Base-by-base conservation (phyloP, 1,140 invertebrate species). In the Brachionus rubens region DNA sequence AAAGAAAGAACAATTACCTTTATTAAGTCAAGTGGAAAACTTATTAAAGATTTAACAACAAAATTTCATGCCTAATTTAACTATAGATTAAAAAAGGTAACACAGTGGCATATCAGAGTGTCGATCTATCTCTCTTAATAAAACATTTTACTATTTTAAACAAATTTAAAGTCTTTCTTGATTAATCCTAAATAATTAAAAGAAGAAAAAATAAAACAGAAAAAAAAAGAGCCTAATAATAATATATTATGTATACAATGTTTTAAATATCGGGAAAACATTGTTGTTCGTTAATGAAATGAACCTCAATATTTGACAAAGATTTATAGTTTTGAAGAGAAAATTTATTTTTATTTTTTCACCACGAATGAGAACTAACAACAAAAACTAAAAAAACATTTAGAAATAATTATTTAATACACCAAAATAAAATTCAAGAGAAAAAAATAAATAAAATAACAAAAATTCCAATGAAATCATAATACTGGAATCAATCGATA, bases 321-420 rank as follows among this genome's bases (percentile, higher is more conserved):
- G 54, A 59, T 59, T 59, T 59, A 59, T 59, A 59, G 28, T 59
- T 59, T 33, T 54, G n/a, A n/a, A n/a, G n/a, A n/a, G n/a, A n/a
- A n/a, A n/a, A n/a, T n/a, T n/a, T n/a, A n/a, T 36, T 36, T 36
- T 36, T 36, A 36, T 3, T 36, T 36, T 36, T 36, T 36, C 33
- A 9, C 33, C 9, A 36, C 3, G 9, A 36, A 36, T 19, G 6
- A 28, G 36, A 59, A 33, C 33, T 36, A 56, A 33, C 10, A 1
- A 6, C 16, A 59, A 33, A 59, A 41, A 59, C 30, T 59, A 30
- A 59, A 28, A 59, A 33, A 59, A 59, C 33, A 26, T 33, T 59
- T 59, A 36, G 19, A 59, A 59, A 59, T 59, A 59, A 59, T 59
- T 59, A 59, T 59, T 59, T 59, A 59, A 59, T 59, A 16, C 54